Evolutionary conservation across 2,888 invertebrate genomes (phyloP), one percentile per base, ranked within the genome.

Genomic region (Acleris literana): DNA sequence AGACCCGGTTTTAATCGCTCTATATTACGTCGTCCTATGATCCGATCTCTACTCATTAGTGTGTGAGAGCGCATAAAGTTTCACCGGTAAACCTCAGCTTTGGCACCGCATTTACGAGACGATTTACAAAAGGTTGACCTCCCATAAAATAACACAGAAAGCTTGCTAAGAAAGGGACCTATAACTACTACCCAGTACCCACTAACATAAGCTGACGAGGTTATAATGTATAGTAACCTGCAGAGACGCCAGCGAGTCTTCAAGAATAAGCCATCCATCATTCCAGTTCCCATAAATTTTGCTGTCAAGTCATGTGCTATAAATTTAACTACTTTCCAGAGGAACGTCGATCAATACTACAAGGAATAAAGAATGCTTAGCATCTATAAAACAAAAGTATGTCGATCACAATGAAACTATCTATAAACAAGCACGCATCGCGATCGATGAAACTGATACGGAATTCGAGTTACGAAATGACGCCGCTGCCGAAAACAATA

Each of bases 381-480:
- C 54, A 56, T 55, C 25, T 33, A 66, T 39, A 62, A 48, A 22
- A 73, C 75, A 72, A 70, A 73, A 75, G 73, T 76, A 79, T 75
- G 72, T 74, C 76, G 76, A 76, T 79, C 75, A 76, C 71, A 51
- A 61, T 52, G 65, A 61, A 56, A 17, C 71, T 68, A 72, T 74
- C 66, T 75, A 78, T 71, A 76, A 78, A 79, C 70, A 72, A 66
- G 69, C 71, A 63, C 51, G 68, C 53, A 63, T 68, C 51, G 70
- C 78, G 81, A 83, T 80, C 74, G 71, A 71, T 73, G 73, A 76
- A 61, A 51, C 43, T 72, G 77, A 80, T 77, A 78, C 70, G 69
- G 77, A 76, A 75, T 61, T 57, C 65, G 64, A 56, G 68, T 82
- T 84, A 80, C 77, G 76, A 78, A 81, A 84, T 71, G 71, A 71